phyloP scores from a whole-genome alignment of 2,113 vertebrate species.

The Labeo rohita region DNA sequence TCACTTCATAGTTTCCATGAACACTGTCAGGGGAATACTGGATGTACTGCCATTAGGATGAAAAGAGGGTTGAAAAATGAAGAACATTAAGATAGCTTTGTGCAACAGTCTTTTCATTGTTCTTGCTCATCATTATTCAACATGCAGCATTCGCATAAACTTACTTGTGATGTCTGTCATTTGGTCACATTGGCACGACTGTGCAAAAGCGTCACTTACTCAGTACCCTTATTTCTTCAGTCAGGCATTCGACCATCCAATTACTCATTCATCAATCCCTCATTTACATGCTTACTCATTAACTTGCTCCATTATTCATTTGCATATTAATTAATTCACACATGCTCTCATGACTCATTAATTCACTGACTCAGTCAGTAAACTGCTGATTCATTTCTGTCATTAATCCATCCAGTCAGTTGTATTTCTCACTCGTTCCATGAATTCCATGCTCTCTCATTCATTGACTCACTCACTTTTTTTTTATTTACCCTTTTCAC shows the following conservation, averaged over 20 bases:
- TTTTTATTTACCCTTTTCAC: neutral
- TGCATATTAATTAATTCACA: constrained; percentile 14
- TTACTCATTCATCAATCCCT: neutral
- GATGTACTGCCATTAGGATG: neutral
- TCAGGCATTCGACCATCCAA: neutral
- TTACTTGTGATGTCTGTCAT: constrained; percentile 15
- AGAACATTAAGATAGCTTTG: constrained; percentile 24
- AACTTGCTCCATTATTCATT: neutral
- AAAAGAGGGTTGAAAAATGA: neutral
- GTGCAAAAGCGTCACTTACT: neutral
- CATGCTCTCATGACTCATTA: neutral
- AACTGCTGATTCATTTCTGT: neutral
- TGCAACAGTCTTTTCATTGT: constrained; percentile 30
- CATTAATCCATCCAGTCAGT: neutral
- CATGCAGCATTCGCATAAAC: neutral
- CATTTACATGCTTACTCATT: neutral
- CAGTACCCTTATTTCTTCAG: neutral
- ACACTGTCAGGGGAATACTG: neutral
- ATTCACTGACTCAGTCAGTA: neutral
- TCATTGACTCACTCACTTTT: neutral
- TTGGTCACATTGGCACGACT: neutral
- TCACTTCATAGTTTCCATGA: neutral
- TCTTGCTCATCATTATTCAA: constrained; percentile 43
- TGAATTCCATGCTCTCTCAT: neutral
- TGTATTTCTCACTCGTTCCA: neutral